Conservation (phyloP, 2,888 invertebrate species). For the Liposcelis brunnea region DNA sequence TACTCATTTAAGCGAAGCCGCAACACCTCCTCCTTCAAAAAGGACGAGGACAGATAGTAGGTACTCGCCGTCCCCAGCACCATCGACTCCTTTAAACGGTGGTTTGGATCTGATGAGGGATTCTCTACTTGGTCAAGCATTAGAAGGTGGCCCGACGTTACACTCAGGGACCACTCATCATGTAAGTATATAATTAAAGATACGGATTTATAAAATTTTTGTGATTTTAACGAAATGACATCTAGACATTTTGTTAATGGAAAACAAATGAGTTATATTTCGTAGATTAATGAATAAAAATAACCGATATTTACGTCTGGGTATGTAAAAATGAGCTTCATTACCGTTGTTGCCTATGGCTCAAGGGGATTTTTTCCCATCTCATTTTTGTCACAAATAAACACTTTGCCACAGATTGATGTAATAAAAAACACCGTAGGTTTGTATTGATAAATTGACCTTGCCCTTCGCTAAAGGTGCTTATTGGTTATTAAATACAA, state of each 20-base stretch:
- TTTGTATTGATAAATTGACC: no score
- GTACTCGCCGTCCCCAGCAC: constrained; percentile 22
- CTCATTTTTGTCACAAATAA: no score
- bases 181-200: constrained; percentile 12
- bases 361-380: no score
- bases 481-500: no score
- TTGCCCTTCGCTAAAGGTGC: no score
- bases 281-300: no score
- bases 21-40: constrained; percentile 46
- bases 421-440: no score
- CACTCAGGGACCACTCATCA: constrained; percentile 28
- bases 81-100: constrained; percentile 21
- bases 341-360: no score
- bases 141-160: constrained; percentile 53
- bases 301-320: no score
- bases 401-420: no score
- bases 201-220: neutral
- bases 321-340: no score
- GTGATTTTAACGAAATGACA: neutral
- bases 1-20: constrained; percentile 31
- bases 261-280: no score
- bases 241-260: neutral
- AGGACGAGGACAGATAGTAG: constrained; percentile 36
- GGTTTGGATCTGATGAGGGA: constrained; percentile 36
- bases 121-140: constrained; percentile 55